These are phyloP conservation scores for Otolemur garnettii DNA, from an alignment of 2,113 vertebrate genomes.

Conservation along the genomic window DNA sequence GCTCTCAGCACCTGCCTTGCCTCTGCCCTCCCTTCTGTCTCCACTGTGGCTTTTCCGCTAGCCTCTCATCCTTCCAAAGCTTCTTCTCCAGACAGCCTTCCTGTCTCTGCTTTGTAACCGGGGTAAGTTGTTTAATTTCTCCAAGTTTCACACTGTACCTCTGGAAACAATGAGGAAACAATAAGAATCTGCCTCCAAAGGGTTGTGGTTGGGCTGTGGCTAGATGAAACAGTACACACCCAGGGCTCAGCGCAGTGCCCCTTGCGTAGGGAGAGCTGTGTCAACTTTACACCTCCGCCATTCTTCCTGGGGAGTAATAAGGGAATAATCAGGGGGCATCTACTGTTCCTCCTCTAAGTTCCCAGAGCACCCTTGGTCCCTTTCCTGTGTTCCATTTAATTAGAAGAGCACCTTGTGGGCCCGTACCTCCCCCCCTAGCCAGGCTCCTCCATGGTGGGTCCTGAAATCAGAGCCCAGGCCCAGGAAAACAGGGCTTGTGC, in stretches of 20 bases:
- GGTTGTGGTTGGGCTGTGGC: neutral
- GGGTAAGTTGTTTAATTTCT: neutral
- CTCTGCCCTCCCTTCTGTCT: neutral
- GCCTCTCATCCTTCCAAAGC: neutral
- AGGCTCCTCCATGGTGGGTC: neutral
- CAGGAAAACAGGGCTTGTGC: neutral
- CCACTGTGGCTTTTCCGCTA: neutral
- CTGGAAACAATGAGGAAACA: neutral
- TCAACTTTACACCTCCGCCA: neutral
- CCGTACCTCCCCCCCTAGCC: neutral
- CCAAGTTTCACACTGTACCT: neutral
- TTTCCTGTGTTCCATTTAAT: neutral
- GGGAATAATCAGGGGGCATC: neutral
- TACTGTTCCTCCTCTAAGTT: neutral
- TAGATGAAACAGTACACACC: neutral
- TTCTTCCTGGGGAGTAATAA: neutral
- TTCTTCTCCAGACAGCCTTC: neutral
- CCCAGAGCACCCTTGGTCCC: neutral
- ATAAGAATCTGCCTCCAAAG: neutral
- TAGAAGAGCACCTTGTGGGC: neutral
- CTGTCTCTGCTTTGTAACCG: neutral
- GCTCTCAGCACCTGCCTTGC: neutral
- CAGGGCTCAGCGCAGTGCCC: neutral
- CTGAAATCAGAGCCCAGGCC: neutral
- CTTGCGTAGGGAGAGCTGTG: neutral